phyloP scores from a whole-genome alignment of 2,888 invertebrate species.

The Thereva unica region DNA sequence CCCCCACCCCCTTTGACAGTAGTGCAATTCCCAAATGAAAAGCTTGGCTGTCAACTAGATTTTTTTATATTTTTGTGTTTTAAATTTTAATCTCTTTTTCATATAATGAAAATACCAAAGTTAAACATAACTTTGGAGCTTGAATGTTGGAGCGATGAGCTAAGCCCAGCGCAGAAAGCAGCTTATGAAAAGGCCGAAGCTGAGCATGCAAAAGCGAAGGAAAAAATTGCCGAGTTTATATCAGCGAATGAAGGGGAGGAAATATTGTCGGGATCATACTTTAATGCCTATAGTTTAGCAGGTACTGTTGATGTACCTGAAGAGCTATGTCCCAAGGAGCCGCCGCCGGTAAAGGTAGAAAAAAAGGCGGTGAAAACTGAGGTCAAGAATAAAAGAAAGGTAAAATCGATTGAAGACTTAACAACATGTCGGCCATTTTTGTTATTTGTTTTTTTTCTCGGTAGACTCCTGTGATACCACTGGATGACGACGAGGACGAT shows the following conservation, averaged over 20 bases:
- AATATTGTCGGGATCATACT: conserved; percentile 69
- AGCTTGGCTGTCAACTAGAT: too few species aligned
- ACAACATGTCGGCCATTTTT: background rate
- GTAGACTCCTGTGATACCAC: background rate
- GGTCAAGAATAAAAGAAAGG: conserved; percentile 49
- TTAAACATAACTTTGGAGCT: conserved; percentile 61
- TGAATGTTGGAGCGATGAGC: conserved; percentile 74
- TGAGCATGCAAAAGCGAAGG: conserved; percentile 69
- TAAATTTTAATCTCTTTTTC: too few species aligned
- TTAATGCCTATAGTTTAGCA: conserved; percentile 67
- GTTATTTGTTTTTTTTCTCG: conserved; percentile 15
- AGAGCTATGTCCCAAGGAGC: background rate
- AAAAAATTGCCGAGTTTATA: conserved; percentile 64
- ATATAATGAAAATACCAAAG: conserved; percentile 14
- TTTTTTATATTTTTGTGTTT: too few species aligned
- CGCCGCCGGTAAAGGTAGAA: background rate
- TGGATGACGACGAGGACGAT: conserved; percentile 2
- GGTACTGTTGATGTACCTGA: conserved; percentile 53
- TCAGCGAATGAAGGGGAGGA: conserved; percentile 66
- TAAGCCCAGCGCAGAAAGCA: conserved; percentile 68
- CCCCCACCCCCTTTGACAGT: too few species aligned
- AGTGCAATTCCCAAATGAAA: too few species aligned
- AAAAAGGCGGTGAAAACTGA: conserved; percentile 16
- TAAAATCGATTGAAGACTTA: conserved; percentile 49
- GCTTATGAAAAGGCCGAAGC: conserved; percentile 67